Conservation (phyloP, 30 jellyfish, hydroid and myxozoan genomes). For the Hydra vulgaris region DNA sequence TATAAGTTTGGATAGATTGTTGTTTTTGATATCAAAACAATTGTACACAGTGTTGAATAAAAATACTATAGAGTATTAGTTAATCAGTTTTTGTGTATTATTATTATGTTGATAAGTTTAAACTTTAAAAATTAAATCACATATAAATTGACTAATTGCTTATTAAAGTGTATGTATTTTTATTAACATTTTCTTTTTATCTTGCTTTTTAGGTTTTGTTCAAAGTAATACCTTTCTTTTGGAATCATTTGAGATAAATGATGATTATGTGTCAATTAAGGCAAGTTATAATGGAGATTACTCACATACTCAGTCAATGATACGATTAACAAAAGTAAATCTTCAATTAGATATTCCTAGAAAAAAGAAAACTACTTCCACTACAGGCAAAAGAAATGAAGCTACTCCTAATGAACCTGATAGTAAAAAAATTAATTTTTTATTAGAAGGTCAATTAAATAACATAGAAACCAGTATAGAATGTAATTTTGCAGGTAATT, state of each 20-base stretch:
- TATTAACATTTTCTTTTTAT: too few relatives aligned
- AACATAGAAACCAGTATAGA: background rate
- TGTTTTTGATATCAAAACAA: too few relatives aligned
- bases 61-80: too few relatives aligned
- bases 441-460: background rate
- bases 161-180: too few relatives aligned
- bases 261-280: background rate
- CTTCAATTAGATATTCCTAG: background rate
- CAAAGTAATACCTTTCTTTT: background rate
- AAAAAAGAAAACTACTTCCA: background rate
- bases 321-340: background rate
- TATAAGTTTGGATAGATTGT: too few relatives aligned
- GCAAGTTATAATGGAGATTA: background rate
- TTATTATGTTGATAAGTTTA: too few relatives aligned
- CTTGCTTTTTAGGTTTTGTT: background rate
- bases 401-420: background rate
- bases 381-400: background rate
- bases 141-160: too few relatives aligned
- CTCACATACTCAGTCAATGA: background rate
- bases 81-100: too few relatives aligned
- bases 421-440: background rate
- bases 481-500: background rate
- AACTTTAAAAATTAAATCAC: too few relatives aligned
- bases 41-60: too few relatives aligned
- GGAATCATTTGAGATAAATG: background rate